phyloP scores from a whole-genome alignment of 1,140 invertebrate species.

The Phocides pigmalion region DNA sequence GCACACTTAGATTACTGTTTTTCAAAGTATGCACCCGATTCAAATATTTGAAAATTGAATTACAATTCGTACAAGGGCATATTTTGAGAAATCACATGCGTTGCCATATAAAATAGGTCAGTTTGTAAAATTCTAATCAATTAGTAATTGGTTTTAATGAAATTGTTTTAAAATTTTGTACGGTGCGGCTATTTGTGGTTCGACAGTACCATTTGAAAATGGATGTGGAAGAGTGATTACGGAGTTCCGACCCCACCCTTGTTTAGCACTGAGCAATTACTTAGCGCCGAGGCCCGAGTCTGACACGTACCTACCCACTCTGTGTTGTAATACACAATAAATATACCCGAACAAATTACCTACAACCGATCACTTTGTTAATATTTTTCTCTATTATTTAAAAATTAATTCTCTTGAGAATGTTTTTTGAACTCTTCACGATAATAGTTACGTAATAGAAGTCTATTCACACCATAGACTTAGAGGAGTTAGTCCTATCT shows the following conservation, averaged over 20 bases:
- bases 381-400: constrained; percentile 35
- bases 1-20: constrained; percentile 2
- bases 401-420: constrained; percentile 49
- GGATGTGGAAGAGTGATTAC: constrained; percentile 82
- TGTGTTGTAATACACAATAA: constrained; percentile 34
- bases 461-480: constrained; percentile 56
- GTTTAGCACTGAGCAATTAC: constrained; percentile 53
- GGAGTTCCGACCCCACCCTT: constrained; percentile 39
- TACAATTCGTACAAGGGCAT: background rate
- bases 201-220: constrained; percentile 67
- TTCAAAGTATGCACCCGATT: constrained; percentile 14
- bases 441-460: constrained; percentile 47
- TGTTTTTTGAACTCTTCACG: constrained; percentile 39
- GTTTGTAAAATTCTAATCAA: constrained; percentile 25
- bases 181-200: constrained; percentile 71
- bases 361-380: constrained; percentile 28
- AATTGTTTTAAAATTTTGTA: constrained; percentile 47
- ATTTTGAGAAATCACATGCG: constrained; percentile 14
- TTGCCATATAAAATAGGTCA: background rate
- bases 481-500: constrained; percentile 57
- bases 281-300: constrained; percentile 35
- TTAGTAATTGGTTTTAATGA: constrained; percentile 46
- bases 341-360: constrained; percentile 36
- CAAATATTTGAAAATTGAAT: background rate
- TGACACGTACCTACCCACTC: constrained; percentile 36